A percentile compares a stretch with the other conserved stretches of the same genome.
Conservation (phyloP, 2,888 invertebrate genomes). For the Epicampocera succincta region DNA sequence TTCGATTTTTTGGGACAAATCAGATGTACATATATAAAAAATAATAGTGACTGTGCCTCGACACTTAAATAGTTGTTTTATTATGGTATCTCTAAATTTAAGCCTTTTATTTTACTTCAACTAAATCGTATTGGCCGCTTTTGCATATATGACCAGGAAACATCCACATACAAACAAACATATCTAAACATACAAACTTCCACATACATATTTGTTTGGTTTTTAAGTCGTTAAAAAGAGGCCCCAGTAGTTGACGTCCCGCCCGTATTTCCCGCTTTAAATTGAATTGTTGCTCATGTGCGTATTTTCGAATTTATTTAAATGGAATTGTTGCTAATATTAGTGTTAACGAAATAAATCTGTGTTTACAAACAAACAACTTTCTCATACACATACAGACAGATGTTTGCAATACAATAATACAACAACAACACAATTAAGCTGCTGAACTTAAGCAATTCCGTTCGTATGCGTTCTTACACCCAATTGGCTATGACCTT, state of each 20-base stretch:
- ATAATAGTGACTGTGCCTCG: too few species aligned
- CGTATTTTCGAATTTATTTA: conserved; percentile 36
- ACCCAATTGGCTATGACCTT: background rate
- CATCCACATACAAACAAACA: too few species aligned
- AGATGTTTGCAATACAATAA: conserved; percentile 28
- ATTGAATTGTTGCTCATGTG: background rate
- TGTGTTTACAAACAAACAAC: conserved; percentile 67
- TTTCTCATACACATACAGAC: conserved; percentile 13
- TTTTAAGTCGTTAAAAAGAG: background rate
- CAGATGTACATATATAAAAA: too few species aligned
- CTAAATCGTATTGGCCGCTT: too few species aligned
- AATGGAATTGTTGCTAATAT: conserved; percentile 64
- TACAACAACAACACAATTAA: conserved; percentile 37
- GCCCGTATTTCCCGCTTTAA: background rate
- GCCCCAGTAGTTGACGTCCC: background rate
- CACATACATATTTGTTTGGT: too few species aligned
- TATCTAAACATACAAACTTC: too few species aligned
- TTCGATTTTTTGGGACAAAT: too few species aligned
- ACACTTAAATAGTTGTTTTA: too few species aligned
- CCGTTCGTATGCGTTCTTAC: background rate
- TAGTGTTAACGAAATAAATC: conserved; percentile 69
- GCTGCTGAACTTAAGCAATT: conserved; percentile 4
- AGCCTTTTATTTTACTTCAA: too few species aligned
- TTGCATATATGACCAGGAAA: too few species aligned
- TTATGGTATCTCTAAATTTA: too few species aligned